These are phyloP conservation scores for Holotrichia oblita DNA, from an alignment of 1,140 invertebrate species.

Conservation along the genomic window DNA sequence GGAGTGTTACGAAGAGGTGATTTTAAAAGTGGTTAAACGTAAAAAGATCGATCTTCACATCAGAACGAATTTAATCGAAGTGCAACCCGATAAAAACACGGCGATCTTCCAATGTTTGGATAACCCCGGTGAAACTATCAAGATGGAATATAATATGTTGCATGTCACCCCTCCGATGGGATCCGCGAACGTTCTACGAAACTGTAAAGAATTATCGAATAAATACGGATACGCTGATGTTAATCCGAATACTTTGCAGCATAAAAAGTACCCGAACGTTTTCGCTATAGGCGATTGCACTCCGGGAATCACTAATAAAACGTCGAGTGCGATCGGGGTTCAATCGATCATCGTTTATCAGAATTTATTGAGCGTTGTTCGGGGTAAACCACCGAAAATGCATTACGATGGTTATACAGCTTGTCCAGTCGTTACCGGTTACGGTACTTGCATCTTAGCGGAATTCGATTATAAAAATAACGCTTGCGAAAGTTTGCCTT, in stretches of 20 bases:
- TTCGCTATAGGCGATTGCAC: conserved; percentile 96
- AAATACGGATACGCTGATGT: conserved; percentile 80
- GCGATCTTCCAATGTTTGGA: neutral
- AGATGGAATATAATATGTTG: conserved; percentile 65
- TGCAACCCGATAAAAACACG: neutral
- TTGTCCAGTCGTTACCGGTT: conserved; percentile 6
- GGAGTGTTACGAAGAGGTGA: neutral
- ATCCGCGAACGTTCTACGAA: conserved; percentile 73
- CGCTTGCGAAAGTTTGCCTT: neutral
- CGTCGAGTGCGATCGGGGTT: conserved; percentile 89
- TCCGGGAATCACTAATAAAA: conserved; percentile 93
- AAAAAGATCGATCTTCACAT: neutral
- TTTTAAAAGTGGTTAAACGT: neutral
- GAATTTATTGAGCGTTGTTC: conserved; percentile 80
- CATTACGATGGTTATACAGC: conserved; percentile 41
- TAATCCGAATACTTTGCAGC: conserved; percentile 83
- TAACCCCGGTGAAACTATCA: neutral
- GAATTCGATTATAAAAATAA: conserved; percentile 37
- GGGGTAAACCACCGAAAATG: conserved; percentile 66
- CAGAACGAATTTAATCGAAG: neutral
- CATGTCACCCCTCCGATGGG: conserved; percentile 92
- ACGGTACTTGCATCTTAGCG: conserved; percentile 19
- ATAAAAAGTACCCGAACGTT: conserved; percentile 83
- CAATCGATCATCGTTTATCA: conserved; percentile 81
- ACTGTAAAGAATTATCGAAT: conserved; percentile 70